Percentiles rank a stretch among this genome's conserved stretches.
These are phyloP conservation scores for Zaprionus camerounensis DNA, from an alignment of 1,140 invertebrate genomes.

Conservation along the genomic window DNA sequence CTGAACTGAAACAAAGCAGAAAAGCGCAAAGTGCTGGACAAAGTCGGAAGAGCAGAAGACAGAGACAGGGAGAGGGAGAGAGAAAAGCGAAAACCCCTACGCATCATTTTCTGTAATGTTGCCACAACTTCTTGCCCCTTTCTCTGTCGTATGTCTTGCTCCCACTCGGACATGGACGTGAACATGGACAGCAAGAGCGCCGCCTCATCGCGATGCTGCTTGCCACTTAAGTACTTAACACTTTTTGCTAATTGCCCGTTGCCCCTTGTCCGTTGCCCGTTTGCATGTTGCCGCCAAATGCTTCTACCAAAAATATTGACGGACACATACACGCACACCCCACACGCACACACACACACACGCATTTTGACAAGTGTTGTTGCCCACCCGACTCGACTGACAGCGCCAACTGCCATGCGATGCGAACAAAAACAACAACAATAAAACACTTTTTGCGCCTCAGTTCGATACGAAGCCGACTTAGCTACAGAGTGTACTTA, in stretches of 20 bases:
- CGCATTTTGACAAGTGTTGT: slow-evolving; percentile 58
- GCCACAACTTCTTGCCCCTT: background rate
- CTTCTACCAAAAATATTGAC: slow-evolving; percentile 64
- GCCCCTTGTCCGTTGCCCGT: slow-evolving; percentile 54
- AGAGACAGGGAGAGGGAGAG: background rate
- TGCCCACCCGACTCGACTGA: slow-evolving; percentile 55
- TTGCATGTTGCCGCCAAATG: slow-evolving; percentile 53
- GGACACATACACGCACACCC: slow-evolving; percentile 34
- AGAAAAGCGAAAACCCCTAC: slow-evolving; percentile 72
- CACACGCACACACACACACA: slow-evolving; percentile 32
- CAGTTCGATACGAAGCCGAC: slow-evolving; percentile 7
- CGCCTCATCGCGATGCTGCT: slow-evolving; percentile 43
- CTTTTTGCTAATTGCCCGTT: slow-evolving; percentile 79
- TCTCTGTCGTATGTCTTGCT: background rate
- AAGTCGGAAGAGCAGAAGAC: slow-evolving; percentile 37
- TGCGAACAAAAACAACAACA: slow-evolving; percentile 8
- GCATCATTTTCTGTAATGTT: slow-evolving; percentile 51
- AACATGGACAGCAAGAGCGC: slow-evolving; percentile 49
- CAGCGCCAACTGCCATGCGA: slow-evolving; percentile 37
- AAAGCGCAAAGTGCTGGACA: slow-evolving; percentile 71
- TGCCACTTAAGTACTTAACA: slow-evolving; percentile 83
- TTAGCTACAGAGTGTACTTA: slow-evolving; percentile 1
- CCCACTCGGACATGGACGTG: slow-evolving; percentile 36
- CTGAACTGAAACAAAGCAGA: slow-evolving; percentile 81
- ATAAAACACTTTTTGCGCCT: slow-evolving; percentile 39